Evolutionary conservation across 2,113 vertebrate species (phyloP), one percentile per base, ranked within the genome.

Genomic region (Xyliphius kryptos): DNA sequence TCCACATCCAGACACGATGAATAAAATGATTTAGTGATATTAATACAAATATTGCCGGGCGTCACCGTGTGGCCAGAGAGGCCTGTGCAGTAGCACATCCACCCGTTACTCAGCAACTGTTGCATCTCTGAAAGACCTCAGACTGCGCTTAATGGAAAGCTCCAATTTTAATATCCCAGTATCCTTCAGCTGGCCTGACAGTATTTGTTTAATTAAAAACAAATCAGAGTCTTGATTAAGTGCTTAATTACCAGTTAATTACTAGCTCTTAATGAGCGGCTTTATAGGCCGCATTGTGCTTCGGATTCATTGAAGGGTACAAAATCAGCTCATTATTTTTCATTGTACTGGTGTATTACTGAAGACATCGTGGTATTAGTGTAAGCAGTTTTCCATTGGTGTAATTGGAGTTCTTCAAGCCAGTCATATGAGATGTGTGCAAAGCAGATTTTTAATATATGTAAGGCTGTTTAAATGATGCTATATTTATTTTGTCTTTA

Each of bases 11-110:
- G 26, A 32, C 26, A 32, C 26, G 7, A 32, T 32, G 26, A 32
- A 32, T 55, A 3, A 1, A 12, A 38, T 13, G 11, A 16, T 19
- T 17, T 12, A 11, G 9, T 9, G 21, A 9, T 52, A 53, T 53
- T 53, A 81, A 83, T 73, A 81, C 82, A 77, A 74, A 61, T 71
- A 62, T 78, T 79, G 79, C 77, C 64, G 16, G 64, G 68, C 72
- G 74, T 77, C 73, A 71, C 74, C 78, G 67, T 61, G 73, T 73
- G 54, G 70, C 74, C 72, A 77, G 70, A 63, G 69, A 70, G 73
- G 40, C 13, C 56, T 68, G 58, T 67, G 66, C 21, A 9, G 10
- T 17, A 43, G 37, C 37, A 21, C 20, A 44, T 52, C 3, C 20
- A 36, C 21, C 38, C 50, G 46, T 20, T 46, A 32, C 7, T 32